These are phyloP conservation scores for Habropoda laboriosa DNA, from an alignment of 1,140 invertebrate genomes.

Conservation along the genomic window DNA sequence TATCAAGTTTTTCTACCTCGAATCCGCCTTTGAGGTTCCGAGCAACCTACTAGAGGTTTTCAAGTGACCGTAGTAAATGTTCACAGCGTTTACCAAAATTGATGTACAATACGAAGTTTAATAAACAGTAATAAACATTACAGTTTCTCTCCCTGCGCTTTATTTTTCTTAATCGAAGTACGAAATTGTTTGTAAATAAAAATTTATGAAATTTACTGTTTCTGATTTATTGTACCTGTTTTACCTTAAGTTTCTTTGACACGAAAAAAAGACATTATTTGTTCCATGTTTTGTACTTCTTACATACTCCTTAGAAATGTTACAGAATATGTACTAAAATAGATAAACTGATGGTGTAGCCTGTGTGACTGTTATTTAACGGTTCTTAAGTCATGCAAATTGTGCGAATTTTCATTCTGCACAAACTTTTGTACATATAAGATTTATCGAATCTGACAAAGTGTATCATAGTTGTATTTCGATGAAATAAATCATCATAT, in stretches of 20 bases:
- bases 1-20: not conserved
- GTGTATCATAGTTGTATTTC: too few relatives aligned
- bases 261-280: too few relatives aligned
- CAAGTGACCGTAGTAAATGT: not conserved
- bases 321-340: too few relatives aligned
- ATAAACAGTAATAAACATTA: too few relatives aligned
- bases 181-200: slow-evolving; percentile 36
- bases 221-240: not conserved
- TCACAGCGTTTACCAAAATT: not conserved
- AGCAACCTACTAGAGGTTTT: slow-evolving; percentile 12
- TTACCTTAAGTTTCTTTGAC: too few relatives aligned
- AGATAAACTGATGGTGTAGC: not conserved
- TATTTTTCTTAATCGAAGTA: not conserved
- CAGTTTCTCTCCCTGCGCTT: not conserved
- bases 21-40: not conserved
- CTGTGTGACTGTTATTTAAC: not conserved
- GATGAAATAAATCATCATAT: too few relatives aligned
- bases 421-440: too few relatives aligned
- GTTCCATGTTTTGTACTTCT: too few relatives aligned
- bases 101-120: too few relatives aligned
- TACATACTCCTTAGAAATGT: too few relatives aligned
- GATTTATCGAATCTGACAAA: too few relatives aligned
- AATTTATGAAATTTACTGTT: not conserved
- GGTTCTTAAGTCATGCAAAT: not conserved
- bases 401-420: not conserved